Conservation (phyloP, 2,888 invertebrate genomes). For the Eupithecia subumbrata region DNA sequence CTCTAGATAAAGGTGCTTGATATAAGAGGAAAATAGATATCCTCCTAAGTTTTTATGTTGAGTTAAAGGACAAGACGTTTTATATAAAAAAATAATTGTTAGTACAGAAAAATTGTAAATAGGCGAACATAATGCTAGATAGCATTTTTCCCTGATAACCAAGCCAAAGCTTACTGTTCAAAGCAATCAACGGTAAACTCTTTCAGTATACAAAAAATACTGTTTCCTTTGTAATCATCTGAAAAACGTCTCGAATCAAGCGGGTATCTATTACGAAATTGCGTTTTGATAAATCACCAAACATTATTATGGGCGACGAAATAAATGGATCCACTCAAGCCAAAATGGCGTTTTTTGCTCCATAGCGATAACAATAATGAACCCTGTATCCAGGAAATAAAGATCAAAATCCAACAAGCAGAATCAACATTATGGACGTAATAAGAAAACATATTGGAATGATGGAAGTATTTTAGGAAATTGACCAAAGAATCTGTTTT, state of each 20-base stretch:
- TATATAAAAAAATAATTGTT: too few relatives aligned
- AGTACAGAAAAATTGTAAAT: neutral
- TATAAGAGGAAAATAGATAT: neutral
- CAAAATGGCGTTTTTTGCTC: slow-evolving; percentile 64
- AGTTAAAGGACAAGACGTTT: too few relatives aligned
- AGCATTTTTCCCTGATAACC: neutral
- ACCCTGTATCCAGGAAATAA: slow-evolving; percentile 52
- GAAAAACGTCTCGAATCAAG: slow-evolving; percentile 65
- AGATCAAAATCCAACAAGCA: slow-evolving; percentile 53
- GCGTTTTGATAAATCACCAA: slow-evolving; percentile 82
- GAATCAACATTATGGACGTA: slow-evolving; percentile 73
- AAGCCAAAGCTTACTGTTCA: neutral
- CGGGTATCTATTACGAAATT: slow-evolving; percentile 83
- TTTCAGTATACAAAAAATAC: neutral
- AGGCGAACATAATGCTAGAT: neutral
- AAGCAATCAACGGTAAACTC: neutral
- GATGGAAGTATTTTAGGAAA: slow-evolving; percentile 72
- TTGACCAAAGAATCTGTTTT: slow-evolving; percentile 60
- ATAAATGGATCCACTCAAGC: slow-evolving; percentile 79
- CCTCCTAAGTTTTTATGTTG: too few relatives aligned
- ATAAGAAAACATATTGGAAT: slow-evolving; percentile 73
- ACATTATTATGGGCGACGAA: slow-evolving; percentile 81
- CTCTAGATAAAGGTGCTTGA: neutral
- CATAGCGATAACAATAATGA: slow-evolving; percentile 46
- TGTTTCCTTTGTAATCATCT: slow-evolving; percentile 60